These are phyloP conservation scores for Sebastolobus altivelis DNA, from an alignment of 2,797 vertebrate species.

Conservation along the genomic window DNA sequence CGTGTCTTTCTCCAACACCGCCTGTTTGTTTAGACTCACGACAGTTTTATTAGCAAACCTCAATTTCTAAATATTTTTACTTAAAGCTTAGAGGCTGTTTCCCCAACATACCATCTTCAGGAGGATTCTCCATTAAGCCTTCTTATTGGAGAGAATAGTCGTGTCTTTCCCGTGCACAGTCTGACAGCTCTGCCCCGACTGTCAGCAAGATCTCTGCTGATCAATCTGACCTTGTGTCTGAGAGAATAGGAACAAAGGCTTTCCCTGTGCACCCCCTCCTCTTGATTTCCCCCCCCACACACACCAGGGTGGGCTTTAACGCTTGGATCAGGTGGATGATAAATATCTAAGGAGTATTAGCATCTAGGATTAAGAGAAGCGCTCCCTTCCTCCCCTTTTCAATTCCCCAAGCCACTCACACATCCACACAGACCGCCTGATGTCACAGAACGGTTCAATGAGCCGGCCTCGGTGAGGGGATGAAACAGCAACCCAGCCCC, in stretches of 20 bases:
- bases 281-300: conserved; percentile 20
- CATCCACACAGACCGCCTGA: conserved; percentile 20
- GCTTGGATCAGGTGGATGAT: conserved; percentile 63
- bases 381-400: not conserved
- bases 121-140: conserved; percentile 31
- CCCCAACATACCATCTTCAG: conserved; percentile 18
- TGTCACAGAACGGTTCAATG: conserved; percentile 55
- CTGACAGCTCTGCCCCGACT: conserved; percentile 32
- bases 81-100: conserved; percentile 42
- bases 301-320: conserved; percentile 36
- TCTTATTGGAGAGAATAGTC: conserved; percentile 29
- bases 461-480: conserved; percentile 42
- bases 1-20: conserved; percentile 46
- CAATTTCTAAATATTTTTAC: not conserved
- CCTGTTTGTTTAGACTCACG: conserved; percentile 45
- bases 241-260: conserved; percentile 60
- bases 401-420: conserved; percentile 19
- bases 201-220: conserved; percentile 57
- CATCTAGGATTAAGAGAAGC: conserved; percentile 50
- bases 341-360: conserved; percentile 59
- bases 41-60: conserved; percentile 38
- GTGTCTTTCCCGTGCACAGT: conserved; percentile 23
- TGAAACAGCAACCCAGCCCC: conserved; percentile 62
- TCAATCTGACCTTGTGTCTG: conserved; percentile 53
- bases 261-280: not conserved